Percentiles rank a stretch among this genome's conserved stretches.
Evolutionary conservation across 2,888 invertebrate species (phyloP).

Genomic region (Stictocephala bisonia): DNA sequence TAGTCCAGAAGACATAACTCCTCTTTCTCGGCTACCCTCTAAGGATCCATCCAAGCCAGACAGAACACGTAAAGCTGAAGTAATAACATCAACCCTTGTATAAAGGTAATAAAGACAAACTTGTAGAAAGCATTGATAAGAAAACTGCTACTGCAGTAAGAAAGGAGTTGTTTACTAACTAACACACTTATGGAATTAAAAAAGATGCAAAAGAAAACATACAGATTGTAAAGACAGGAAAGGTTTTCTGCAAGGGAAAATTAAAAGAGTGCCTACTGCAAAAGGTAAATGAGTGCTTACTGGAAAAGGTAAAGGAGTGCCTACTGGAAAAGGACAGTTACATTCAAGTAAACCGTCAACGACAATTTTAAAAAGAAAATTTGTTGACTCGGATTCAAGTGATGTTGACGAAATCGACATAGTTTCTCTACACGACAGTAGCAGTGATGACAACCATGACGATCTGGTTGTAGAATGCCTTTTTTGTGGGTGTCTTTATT

Average conservation of each 20-base stretch:
- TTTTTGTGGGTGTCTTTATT: conserved; percentile 21
- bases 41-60: conserved; percentile 12
- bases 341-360: neutral
- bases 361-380: conserved; percentile 14
- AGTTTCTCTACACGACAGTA: conserved; percentile 3
- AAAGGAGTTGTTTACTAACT: neutral
- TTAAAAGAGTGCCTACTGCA: no score
- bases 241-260: neutral
- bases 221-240: neutral
- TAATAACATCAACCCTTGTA: neutral
- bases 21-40: conserved; percentile 10
- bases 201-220: neutral
- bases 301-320: neutral
- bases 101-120: neutral
- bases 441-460: conserved; percentile 9
- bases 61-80: neutral
- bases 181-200: neutral
- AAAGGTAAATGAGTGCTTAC: no score
- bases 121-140: neutral
- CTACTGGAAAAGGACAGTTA: conserved; percentile 10
- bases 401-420: conserved; percentile 26
- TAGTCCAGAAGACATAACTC: conserved; percentile 7
- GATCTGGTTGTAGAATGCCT: conserved; percentile 29
- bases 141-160: neutral
- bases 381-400: neutral